phyloP scores from a whole-genome alignment of 2,888 invertebrate genomes.

The Oligia latruncula region DNA sequence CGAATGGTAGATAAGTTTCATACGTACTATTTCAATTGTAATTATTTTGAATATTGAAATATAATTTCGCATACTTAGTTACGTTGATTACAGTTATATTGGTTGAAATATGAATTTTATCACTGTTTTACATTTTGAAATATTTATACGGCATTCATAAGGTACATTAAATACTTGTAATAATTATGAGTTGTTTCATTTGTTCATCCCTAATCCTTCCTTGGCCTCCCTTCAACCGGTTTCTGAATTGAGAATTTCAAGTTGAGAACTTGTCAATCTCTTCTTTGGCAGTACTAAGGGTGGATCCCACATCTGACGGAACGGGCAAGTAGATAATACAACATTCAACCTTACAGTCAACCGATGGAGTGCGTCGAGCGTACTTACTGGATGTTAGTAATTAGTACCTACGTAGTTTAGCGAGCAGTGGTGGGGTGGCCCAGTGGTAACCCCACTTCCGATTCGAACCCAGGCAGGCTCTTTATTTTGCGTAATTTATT shows the following conservation, averaged over 20 bases:
- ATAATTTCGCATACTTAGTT: slow-evolving; percentile 85
- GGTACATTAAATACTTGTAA: slow-evolving; percentile 90
- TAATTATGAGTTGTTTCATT: slow-evolving; percentile 84
- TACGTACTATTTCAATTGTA: slow-evolving; percentile 70
- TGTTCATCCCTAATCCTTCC: slow-evolving; percentile 19
- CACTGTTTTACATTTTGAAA: slow-evolving; percentile 91
- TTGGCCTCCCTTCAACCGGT: neutral
- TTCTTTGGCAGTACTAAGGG: neutral
- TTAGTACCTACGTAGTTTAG: neutral
- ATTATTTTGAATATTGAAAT: slow-evolving; percentile 80
- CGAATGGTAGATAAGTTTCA: slow-evolving; percentile 66
- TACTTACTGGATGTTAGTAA: no score
- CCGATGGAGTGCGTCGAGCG: neutral
- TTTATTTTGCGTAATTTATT: neutral
- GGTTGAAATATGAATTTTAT: slow-evolving; percentile 90
- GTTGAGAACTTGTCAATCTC: neutral
- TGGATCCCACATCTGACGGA: neutral
- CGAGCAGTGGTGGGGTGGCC: no score
- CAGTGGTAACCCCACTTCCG: neutral
- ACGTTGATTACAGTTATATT: slow-evolving; percentile 86
- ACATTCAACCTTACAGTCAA: neutral
- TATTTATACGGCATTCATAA: slow-evolving; percentile 90
- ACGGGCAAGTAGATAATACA: neutral
- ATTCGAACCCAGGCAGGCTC: neutral
- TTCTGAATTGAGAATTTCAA: neutral